Base-by-base conservation (phyloP, 2,888 invertebrate species). In the Eubasilissa splendida region DNA sequence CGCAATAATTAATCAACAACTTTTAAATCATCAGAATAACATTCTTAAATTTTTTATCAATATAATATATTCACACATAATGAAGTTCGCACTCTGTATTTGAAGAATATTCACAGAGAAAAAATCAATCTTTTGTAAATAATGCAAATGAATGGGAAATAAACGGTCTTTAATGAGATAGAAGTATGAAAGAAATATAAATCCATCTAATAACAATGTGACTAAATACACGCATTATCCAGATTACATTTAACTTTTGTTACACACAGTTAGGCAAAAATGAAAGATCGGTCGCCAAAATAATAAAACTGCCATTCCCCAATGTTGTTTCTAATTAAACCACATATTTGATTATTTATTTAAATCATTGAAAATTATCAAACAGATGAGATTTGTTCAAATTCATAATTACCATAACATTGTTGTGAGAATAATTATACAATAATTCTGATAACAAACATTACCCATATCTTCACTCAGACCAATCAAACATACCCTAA, bases 1-100 rank as follows among this genome's bases (percentile, higher is more conserved):
- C 50, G 65, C 63, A 53, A 58, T 56, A 42, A 74, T 74, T 65
- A 65, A 74, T 76, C 53, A 76, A 76, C 76, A 76, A 76, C 76
- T 31, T 76, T 59, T 53, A 63, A 71, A 71, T 33, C 71, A 71
- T 54, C 54, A 71, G 71, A 73, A 56, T 42, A 73, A 73, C 71
- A 56, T 56, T 56, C 52, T 52, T 52, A 70, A 22, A 70, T 53
- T 3, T 56, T 56, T 73, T 53, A 33, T 73, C 56, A 33, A 73
- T 56, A 73, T 73, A 33, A 12, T 56, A 56, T 73, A 33, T 56
- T 73, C 54, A 11, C 7, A 50, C 0, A 31, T 73, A 70, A 70
- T 54, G 70, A 70, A 70, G 54, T 65, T 59, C 8, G 12, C 33
- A 11, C 8, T 22, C 42, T 66, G 12, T 3, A 14, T 60, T 63